These are phyloP conservation scores for Timema cristinae DNA, from an alignment of 2,888 invertebrate species.

Conservation along the genomic window DNA sequence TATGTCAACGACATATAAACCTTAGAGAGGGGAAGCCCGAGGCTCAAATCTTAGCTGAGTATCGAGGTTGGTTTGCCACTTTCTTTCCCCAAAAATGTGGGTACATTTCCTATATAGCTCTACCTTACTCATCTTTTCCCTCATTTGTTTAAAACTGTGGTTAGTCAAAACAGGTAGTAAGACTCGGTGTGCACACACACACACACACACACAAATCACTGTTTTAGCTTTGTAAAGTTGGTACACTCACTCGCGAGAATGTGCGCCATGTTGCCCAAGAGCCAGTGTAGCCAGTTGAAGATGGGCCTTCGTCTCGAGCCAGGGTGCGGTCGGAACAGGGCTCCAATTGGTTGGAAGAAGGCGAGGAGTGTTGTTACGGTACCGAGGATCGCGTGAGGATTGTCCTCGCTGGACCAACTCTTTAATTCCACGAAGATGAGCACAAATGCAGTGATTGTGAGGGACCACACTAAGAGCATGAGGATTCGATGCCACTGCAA, in stretches of 20 bases:
- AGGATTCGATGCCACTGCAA: slow-evolving; percentile 75
- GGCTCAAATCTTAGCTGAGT: too few species aligned
- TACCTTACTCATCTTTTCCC: too few species aligned
- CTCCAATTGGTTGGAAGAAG: slow-evolving; percentile 84
- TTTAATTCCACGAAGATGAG: slow-evolving; percentile 78
- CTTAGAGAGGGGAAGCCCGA: too few species aligned
- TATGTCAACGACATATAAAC: too few species aligned
- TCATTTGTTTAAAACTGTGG: too few species aligned
- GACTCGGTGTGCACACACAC: too few species aligned
- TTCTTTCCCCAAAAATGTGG: too few species aligned
- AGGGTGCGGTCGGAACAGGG: slow-evolving; percentile 80
- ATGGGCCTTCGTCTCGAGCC: slow-evolving; percentile 71
- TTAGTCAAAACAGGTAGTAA: too few species aligned
- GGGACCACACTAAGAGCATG: slow-evolving; percentile 75
- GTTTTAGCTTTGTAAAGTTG: too few species aligned
- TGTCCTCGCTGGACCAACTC: slow-evolving; percentile 65
- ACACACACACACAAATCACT: too few species aligned
- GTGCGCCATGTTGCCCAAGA: slow-evolving; percentile 81
- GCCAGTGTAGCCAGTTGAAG: slow-evolving; percentile 92
- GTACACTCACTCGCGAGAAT: slow-evolving; percentile 73
- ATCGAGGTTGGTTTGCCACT: too few species aligned
- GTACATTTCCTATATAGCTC: too few species aligned
- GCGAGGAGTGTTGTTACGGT: slow-evolving; percentile 71
- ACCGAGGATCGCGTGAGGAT: slow-evolving; percentile 82
- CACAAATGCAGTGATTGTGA: slow-evolving; percentile 74